Base-by-base conservation (phyloP, 2,797 vertebrate species). In the Myioborus melanocephalus region DNA sequence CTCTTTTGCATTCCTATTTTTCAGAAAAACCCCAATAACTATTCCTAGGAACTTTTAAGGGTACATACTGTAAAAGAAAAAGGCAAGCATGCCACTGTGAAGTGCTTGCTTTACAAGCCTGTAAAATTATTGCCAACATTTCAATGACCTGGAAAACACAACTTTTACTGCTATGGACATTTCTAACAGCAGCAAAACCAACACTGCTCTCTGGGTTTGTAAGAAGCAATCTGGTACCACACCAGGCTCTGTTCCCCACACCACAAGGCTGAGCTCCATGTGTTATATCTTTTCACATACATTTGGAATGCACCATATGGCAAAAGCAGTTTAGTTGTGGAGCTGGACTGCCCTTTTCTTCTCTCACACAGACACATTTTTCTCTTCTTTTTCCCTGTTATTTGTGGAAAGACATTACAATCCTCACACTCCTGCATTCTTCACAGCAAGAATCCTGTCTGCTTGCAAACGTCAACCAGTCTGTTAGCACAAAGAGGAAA, bases 381-480 rank as follows among this genome's bases (percentile, higher is more conserved):
- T 73, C 44, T 68, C 27, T 9, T 63, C 41, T 86, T 72, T 66
- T 78, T 46, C 57, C n/a, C 49, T 56, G 39, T 79, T 94, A 78
- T 91, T 95, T 91, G 70, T 70, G 66, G 89, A 72, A 93, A 89
- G 66, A 86, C 50, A 41, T 83, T 52, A 44, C 71, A 79, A 19
- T 69, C 57, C 72, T 88, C 72, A 78, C 60, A 78, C 41, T 71
- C 76, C 69, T 66, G 66, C 65, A 64, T 63, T 64, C 90, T 68
- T 93, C 93, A 96, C 84, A 90, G 90, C 63, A 90, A 89, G 85
- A 59, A 91, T 88, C 83, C 64, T 85, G 55, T 76, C 53, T 94
- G 84, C 87, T 93, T 92, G 93, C 89, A 94, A 63, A 94, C 66
- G 79, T 97, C 94, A 91, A 81, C 64, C 47, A 19, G 23, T 83